phyloP scores from a whole-genome alignment of 1,140 invertebrate genomes.

The Drosophila nigrodunni region DNA sequence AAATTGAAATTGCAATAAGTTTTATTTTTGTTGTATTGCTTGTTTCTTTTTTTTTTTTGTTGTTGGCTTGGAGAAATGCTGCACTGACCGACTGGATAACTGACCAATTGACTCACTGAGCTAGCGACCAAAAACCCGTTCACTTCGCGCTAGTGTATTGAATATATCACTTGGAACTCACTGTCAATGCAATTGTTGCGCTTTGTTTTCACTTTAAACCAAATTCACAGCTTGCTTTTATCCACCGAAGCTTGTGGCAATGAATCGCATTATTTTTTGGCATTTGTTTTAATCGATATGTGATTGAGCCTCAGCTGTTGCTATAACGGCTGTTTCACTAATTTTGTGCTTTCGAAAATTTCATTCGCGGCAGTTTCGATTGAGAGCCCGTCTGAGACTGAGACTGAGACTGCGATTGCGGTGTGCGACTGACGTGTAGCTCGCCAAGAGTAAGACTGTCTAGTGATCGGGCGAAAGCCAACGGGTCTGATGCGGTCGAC shows the following conservation, averaged over 20 bases:
- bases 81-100: conserved; percentile 32
- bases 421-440: conserved; percentile 60
- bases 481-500: conserved; percentile 22
- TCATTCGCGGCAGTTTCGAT: not conserved
- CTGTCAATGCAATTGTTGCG: conserved; percentile 65
- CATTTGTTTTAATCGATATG: conserved; percentile 54
- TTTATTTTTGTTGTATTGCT: conserved; percentile 44
- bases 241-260: conserved; percentile 38
- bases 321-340: not conserved
- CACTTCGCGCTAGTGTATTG: conserved; percentile 51
- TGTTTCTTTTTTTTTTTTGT: conserved; percentile 14
- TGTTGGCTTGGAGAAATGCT: conserved; percentile 65
- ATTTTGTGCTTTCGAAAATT: conserved; percentile 13
- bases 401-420: conserved; percentile 32
- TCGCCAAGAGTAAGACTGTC: conserved; percentile 69
- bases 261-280: conserved; percentile 47
- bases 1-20: conserved; percentile 70
- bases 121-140: conserved; percentile 61
- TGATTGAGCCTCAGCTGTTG: not conserved
- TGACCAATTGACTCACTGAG: conserved; percentile 27
- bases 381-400: conserved; percentile 45
- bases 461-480: conserved; percentile 77
- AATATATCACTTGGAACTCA: conserved; percentile 57
- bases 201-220: conserved; percentile 54
- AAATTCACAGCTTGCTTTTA: conserved; percentile 37